phyloP scores from a whole-genome alignment of 2,797 vertebrate genomes.

The Trichosurus vulpecula region DNA sequence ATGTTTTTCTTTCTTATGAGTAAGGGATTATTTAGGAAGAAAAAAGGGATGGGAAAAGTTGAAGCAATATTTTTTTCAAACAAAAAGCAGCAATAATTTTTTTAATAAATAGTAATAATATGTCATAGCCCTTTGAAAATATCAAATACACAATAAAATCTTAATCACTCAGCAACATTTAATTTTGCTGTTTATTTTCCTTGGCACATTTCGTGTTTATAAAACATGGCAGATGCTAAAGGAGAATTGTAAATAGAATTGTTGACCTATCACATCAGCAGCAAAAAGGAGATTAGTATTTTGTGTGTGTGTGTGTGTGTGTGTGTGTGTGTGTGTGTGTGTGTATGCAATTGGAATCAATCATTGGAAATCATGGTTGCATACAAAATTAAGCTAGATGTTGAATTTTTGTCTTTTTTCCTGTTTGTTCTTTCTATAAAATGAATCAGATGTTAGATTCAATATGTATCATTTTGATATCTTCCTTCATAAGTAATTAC shows the following conservation, averaged over 20 bases:
- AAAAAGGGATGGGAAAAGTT: no score
- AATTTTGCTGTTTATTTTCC: conserved; percentile 19
- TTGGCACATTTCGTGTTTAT: conserved; percentile 40
- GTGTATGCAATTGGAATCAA: conserved; percentile 39
- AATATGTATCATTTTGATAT: conserved; percentile 46
- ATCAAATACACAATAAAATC: no score
- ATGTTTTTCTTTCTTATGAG: no score
- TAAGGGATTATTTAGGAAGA: no score
- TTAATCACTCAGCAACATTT: no score
- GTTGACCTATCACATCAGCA: conserved; percentile 59
- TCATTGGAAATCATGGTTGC: conserved; percentile 50
- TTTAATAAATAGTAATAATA: no score
- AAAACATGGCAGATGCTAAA: conserved; percentile 21
- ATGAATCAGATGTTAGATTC: conserved; percentile 65
- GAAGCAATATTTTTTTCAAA: no score
- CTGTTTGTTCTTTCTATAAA: conserved; percentile 65
- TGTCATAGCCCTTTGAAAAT: no score
- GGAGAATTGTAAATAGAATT: conserved; percentile 57
- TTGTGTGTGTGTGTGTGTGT: conserved; percentile 63
- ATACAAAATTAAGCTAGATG: conserved; percentile 60
- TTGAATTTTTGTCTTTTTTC: conserved; percentile 69
- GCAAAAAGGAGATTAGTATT: conserved; percentile 60
- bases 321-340: conserved; percentile 55
- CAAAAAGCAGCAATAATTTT: no score
- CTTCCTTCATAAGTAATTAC: conserved; percentile 72